Evolutionary conservation across 2,888 invertebrate genomes (phyloP).

Genomic region (Rotaria magnacalcarata): DNA sequence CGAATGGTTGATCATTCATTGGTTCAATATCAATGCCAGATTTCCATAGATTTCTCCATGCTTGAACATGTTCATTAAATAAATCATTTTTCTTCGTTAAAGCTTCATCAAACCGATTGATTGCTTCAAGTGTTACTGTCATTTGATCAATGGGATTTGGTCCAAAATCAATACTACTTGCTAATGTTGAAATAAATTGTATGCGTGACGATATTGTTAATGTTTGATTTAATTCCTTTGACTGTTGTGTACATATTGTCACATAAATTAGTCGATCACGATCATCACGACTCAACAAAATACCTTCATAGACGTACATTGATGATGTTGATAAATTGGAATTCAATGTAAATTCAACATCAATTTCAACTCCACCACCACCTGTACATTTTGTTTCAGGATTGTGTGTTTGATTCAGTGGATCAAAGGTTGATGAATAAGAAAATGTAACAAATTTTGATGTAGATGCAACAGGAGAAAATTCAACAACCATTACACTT

Average conservation of each 20-base stretch:
- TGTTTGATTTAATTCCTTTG: not conserved
- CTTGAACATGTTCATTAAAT: not conserved
- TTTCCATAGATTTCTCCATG: constrained; percentile 12
- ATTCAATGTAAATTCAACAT: constrained; percentile 15
- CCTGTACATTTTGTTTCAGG: not conserved
- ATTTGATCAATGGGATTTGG: not conserved
- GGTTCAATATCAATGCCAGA: constrained; percentile 21
- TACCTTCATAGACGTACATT: constrained; percentile 4
- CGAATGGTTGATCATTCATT: not conserved
- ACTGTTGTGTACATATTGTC: not conserved
- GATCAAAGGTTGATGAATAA: not conserved
- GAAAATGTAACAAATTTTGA: not conserved
- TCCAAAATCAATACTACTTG: constrained; percentile 28
- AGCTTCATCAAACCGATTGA: constrained; percentile 16
- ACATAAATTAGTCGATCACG: not conserved
- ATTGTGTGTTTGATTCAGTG: constrained; percentile 36
- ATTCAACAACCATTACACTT: constrained; percentile 35
- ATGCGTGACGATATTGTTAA: not conserved
- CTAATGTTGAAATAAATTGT: not conserved
- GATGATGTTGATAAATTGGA: not conserved
- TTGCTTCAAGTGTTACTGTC: constrained; percentile 18
- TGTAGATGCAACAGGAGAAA: not conserved
- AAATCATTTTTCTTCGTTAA: not conserved
- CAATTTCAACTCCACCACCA: constrained; percentile 1
- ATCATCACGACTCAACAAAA: not conserved